These are phyloP conservation scores for Alloplasta piceator DNA, from an alignment of 2,888 invertebrate species.

Conservation along the genomic window DNA sequence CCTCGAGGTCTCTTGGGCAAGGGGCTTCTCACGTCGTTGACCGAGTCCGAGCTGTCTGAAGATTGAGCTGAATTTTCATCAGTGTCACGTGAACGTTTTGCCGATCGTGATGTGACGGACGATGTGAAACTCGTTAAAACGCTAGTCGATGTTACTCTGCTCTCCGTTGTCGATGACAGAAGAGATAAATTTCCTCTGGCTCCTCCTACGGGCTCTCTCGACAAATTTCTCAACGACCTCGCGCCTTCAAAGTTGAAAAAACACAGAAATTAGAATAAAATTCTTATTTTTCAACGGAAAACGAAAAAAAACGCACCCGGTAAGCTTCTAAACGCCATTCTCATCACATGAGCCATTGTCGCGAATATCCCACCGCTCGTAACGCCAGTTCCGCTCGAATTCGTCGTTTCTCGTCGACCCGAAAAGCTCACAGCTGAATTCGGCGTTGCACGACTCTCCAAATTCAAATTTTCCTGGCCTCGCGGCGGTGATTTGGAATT, in stretches of 20 bases:
- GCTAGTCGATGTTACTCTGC: conserved; percentile 24
- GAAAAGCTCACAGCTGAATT: conserved; percentile 13
- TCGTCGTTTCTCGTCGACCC: conserved; percentile 4
- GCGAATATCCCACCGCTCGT: conserved; percentile 75
- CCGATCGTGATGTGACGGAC: conserved; percentile 58
- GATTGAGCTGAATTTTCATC: conserved; percentile 47
- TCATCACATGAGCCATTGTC: conserved; percentile 75
- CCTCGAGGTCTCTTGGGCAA: conserved; percentile 76
- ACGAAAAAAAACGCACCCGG: conserved; percentile 69
- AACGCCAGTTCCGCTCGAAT: conserved; percentile 16
- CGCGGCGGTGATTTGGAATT: not conserved
- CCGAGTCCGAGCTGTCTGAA: conserved; percentile 33
- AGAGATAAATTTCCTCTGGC: conserved; percentile 9
- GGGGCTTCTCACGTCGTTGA: conserved; percentile 72
- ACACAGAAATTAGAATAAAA: not conserved
- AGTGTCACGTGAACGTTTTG: conserved; percentile 73
- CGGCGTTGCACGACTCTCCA: conserved; percentile 63
- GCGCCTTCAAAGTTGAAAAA: conserved; percentile 36
- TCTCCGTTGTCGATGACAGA: conserved; percentile 18
- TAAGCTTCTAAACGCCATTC: conserved; percentile 75
- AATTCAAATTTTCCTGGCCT: conserved; percentile 10
- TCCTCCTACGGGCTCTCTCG: conserved; percentile 35
- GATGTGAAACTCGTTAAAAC: conserved; percentile 54
- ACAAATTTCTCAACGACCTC: conserved; percentile 24
- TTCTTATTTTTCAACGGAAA: not conserved